These are phyloP conservation scores for Stichopus horrens DNA, from an alignment of 53 echinoderm and acorn worm species.

Conservation along the genomic window DNA sequence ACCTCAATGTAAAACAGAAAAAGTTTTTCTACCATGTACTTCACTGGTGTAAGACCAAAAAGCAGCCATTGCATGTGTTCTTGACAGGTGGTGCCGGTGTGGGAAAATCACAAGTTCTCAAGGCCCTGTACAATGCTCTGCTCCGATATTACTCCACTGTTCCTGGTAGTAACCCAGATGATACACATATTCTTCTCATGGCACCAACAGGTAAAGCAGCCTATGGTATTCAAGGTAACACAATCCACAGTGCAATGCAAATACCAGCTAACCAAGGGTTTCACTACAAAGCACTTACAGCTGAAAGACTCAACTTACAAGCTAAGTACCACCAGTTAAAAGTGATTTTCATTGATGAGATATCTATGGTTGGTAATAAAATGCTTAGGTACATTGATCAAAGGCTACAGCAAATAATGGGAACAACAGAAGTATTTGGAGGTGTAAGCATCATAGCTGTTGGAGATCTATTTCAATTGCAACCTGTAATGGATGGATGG, in stretches of 20 bases:
- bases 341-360: slow-evolving; percentile 54
- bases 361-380: slow-evolving; percentile 49
- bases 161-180: slow-evolving; percentile 48
- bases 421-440: slow-evolving; percentile 50
- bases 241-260: slow-evolving; percentile 49
- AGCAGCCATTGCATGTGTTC: slow-evolving; percentile 24
- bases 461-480: slow-evolving; percentile 67
- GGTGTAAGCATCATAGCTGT: slow-evolving; percentile 56
- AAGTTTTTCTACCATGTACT: slow-evolving; percentile 43
- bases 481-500: slow-evolving; percentile 51
- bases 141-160: neutral
- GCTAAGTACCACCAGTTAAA: slow-evolving; percentile 25
- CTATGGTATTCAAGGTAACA: slow-evolving; percentile 54
- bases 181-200: slow-evolving; percentile 25
- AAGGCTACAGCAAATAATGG: slow-evolving; percentile 59
- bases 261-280: slow-evolving; percentile 54
- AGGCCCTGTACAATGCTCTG: neutral
- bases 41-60: slow-evolving; percentile 38
- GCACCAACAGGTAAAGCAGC: slow-evolving; percentile 68
- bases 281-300: slow-evolving; percentile 36
- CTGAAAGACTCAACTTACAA: slow-evolving; percentile 32
- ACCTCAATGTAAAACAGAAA: slow-evolving; percentile 45
- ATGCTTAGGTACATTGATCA: slow-evolving; percentile 56
- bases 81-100: slow-evolving; percentile 54
- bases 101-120: slow-evolving; percentile 19